Percentiles rank a stretch among this genome's conserved stretches.
phyloP scores from a whole-genome alignment of 2,888 invertebrate species.

The Neoascia interrupta region DNA sequence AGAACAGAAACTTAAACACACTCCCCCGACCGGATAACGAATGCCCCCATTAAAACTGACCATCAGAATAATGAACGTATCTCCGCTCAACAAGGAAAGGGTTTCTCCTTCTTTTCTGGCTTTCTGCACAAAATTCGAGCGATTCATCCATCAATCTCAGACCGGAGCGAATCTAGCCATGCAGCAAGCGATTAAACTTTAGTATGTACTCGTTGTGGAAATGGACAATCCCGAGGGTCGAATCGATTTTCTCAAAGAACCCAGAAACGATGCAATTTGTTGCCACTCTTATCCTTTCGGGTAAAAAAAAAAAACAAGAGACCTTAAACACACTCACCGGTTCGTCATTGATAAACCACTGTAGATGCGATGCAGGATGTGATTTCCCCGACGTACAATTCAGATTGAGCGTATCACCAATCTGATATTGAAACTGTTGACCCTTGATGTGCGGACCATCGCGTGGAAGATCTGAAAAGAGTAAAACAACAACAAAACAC shows the following conservation, averaged over 20 bases:
- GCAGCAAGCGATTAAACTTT: conserved; percentile 39
- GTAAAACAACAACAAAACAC: neutral
- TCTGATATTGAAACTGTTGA: conserved; percentile 86
- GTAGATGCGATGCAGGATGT: conserved; percentile 86
- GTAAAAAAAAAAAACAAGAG: neutral
- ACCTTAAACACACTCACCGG: conserved; percentile 81
- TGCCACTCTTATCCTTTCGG: neutral
- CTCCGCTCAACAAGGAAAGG: conserved; percentile 11
- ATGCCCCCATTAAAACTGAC: conserved; percentile 35
- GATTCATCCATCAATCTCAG: conserved; percentile 49
- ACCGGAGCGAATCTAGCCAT: conserved; percentile 19
- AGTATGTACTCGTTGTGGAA: neutral
- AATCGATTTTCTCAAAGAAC: conserved; percentile 51
- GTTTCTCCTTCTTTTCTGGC: conserved; percentile 15
- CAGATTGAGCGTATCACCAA: conserved; percentile 86
- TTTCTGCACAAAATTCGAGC: conserved; percentile 27
- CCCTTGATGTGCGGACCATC: conserved; percentile 88
- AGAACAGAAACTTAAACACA: neutral
- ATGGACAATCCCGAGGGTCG: conserved; percentile 7
- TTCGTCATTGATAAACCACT: conserved; percentile 90
- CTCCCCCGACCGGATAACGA: conserved; percentile 4
- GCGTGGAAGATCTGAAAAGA: conserved; percentile 83
- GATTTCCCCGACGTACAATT: conserved; percentile 90
- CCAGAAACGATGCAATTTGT: conserved; percentile 42
- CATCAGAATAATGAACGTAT: conserved; percentile 40